Conservation (phyloP, 2,113 vertebrate species). For the Muntiacus muntjak region DNA sequence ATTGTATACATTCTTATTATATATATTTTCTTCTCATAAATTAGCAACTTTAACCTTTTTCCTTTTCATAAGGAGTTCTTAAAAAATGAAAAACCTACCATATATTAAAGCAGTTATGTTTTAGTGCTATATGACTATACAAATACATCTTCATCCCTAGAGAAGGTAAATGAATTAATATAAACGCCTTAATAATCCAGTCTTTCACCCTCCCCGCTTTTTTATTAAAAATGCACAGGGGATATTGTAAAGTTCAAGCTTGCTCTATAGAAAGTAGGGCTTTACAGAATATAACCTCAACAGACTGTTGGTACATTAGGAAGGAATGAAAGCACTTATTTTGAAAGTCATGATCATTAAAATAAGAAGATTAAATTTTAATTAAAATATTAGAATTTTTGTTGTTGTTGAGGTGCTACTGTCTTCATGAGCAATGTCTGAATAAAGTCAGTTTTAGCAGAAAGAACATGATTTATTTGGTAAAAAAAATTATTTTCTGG, state of each 20-base stretch:
- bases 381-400: background rate
- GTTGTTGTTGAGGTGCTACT: background rate
- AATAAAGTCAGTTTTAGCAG: background rate
- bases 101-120: conserved; percentile 18
- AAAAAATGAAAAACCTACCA: conserved; percentile 31
- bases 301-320: background rate
- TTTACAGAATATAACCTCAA: background rate
- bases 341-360: conserved; percentile 5
- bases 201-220: background rate
- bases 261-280: background rate
- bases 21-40: background rate
- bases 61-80: background rate
- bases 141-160: conserved; percentile 43
- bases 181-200: conserved; percentile 4
- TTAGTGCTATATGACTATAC: background rate
- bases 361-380: background rate
- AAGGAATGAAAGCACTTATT: conserved; percentile 21
- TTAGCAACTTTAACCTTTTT: conserved; percentile 15
- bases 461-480: background rate
- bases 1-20: background rate
- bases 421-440: background rate
- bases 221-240: conserved; percentile 48
- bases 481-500: background rate
- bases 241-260: background rate
- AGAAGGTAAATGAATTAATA: conserved; percentile 49